A percentile compares a stretch with the other conserved stretches of the same genome.
phyloP scores from a whole-genome alignment of 2,797 vertebrate genomes.

The Spheniscus humboldti region DNA sequence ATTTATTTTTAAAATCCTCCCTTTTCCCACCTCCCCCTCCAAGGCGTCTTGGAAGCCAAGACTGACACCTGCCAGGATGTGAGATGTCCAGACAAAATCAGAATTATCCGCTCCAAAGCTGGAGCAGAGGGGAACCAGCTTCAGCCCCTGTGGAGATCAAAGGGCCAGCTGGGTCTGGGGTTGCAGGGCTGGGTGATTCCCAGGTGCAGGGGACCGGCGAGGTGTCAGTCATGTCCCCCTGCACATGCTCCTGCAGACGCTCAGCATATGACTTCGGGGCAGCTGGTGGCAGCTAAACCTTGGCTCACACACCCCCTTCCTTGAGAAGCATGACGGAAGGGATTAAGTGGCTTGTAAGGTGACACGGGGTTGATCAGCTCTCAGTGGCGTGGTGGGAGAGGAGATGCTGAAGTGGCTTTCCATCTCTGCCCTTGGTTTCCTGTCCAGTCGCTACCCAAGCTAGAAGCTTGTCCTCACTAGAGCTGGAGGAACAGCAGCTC shows the following conservation, averaged over 20 bases:
- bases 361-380: constrained; percentile 55
- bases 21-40: not conserved
- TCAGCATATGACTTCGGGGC: constrained; percentile 45
- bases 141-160: constrained; percentile 70
- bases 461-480: not conserved
- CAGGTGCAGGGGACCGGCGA: constrained; percentile 33
- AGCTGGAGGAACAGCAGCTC: not conserved
- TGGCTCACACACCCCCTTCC: constrained; percentile 33
- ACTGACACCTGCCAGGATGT: constrained; percentile 76
- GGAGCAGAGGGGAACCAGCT: not conserved
- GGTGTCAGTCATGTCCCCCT: constrained; percentile 57
- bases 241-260: not conserved
- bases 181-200: constrained; percentile 24
- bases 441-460: not conserved
- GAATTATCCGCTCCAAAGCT: constrained; percentile 63
- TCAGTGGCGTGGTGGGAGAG: not conserved
- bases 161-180: constrained; percentile 67
- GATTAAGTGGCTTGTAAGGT: constrained; percentile 66
- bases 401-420: constrained; percentile 28
- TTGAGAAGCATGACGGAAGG: constrained; percentile 61
- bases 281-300: constrained; percentile 50
- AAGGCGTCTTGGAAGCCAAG: not conserved
- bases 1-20: constrained; percentile 46
- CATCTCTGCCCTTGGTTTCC: not conserved
- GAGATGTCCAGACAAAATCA: constrained; percentile 63